Conservation (phyloP, 2,113 vertebrate species). For the Machaerirhynchus nigripectus region DNA sequence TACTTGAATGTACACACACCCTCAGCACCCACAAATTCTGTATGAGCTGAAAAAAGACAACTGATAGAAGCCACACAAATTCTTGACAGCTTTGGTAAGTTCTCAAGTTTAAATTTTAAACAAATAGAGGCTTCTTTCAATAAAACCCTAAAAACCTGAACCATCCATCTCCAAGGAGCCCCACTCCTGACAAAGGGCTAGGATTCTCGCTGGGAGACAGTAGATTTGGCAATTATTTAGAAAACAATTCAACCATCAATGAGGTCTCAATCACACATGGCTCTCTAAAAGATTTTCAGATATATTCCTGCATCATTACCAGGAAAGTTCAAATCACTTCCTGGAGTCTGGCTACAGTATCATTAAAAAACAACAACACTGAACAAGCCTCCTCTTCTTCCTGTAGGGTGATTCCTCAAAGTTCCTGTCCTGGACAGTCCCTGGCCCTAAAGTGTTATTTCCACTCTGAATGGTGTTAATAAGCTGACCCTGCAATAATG, state of each 20-base stretch:
- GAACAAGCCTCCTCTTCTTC: neutral
- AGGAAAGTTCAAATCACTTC: neutral
- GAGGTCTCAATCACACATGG: neutral
- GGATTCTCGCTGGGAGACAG: neutral
- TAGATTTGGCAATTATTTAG: neutral
- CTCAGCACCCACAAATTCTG: neutral
- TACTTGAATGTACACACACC: neutral
- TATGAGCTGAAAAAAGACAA: neutral
- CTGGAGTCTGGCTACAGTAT: neutral
- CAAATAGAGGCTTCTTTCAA: neutral
- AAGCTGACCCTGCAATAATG: neutral
- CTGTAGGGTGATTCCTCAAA: neutral
- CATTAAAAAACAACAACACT: neutral
- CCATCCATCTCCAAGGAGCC: neutral
- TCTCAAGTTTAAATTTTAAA: neutral
- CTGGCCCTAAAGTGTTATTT: neutral
- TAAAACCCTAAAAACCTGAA: neutral
- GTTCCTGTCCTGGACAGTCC: neutral
- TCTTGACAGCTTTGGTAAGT: neutral
- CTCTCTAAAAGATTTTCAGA: neutral
- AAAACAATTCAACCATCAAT: neutral
- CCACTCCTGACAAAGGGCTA: neutral
- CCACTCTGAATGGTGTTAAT: neutral
- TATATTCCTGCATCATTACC: neutral
- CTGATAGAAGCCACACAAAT: neutral